Evolutionary conservation across 1,140 invertebrate species (phyloP).

Genomic region (Plodia interpunctella): DNA sequence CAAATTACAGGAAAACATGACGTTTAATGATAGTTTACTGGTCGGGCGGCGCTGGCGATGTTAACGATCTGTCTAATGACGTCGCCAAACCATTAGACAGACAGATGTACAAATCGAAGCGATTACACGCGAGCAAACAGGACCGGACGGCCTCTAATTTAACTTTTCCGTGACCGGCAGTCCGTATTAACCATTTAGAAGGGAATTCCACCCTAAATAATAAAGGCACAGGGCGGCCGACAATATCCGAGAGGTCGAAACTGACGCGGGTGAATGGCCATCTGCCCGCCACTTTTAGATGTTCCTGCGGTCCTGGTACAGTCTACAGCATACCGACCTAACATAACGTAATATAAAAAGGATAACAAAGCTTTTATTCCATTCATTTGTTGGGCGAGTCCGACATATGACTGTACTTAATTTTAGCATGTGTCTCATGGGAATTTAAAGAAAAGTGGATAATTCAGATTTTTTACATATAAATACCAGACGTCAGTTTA

Average conservation of each 20-base stretch:
- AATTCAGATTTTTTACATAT: too few relatives aligned
- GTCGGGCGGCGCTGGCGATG: not conserved
- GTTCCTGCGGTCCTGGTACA: conserved; percentile 36
- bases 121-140: conserved; percentile 45
- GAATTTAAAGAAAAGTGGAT: too few relatives aligned
- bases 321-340: too few relatives aligned
- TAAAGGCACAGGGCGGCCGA: conserved; percentile 44
- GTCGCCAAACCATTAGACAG: conserved; percentile 27
- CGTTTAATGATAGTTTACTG: conserved; percentile 16
- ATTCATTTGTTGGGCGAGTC: too few relatives aligned
- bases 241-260: conserved; percentile 40
- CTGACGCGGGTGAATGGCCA: conserved; percentile 24
- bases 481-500: too few relatives aligned
- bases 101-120: conserved; percentile 46
- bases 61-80: conserved; percentile 18
- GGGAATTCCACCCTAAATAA: conserved; percentile 61
- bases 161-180: conserved; percentile 56
- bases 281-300: conserved; percentile 43
- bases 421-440: too few relatives aligned
- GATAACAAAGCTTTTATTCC: too few relatives aligned
- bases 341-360: too few relatives aligned
- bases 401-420: too few relatives aligned
- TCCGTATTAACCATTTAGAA: conserved; percentile 57
- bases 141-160: conserved; percentile 47
- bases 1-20: conserved; percentile 19